Evolutionary conservation across 2,113 vertebrate species (phyloP).

Genomic region (Macaca fascicularis): DNA sequence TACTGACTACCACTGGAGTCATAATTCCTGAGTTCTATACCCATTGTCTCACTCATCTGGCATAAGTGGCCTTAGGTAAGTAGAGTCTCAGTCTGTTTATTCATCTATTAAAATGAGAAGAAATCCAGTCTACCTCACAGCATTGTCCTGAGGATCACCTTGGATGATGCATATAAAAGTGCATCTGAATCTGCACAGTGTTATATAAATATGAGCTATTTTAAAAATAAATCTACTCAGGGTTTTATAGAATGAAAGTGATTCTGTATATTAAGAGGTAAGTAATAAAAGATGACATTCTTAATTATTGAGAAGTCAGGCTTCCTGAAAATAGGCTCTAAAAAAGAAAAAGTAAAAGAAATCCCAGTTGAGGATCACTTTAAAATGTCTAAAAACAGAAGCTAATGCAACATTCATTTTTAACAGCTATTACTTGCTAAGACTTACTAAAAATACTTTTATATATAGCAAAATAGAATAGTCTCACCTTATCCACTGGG

Average conservation of each 20-base stretch:
- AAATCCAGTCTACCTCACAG: neutral
- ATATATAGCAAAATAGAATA: neutral
- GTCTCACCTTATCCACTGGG: too few species aligned
- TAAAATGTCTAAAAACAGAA: neutral
- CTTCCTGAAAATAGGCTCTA: slow-evolving; percentile 30
- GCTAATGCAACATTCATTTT: neutral
- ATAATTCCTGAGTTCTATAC: neutral
- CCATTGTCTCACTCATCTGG: neutral
- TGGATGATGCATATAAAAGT: neutral
- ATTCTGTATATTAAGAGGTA: neutral
- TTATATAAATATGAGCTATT: neutral
- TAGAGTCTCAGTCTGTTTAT: neutral
- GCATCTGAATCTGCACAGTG: neutral
- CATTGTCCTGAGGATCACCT: neutral
- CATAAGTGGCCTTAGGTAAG: neutral
- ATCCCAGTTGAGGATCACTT: neutral
- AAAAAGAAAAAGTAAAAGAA: slow-evolving; percentile 36
- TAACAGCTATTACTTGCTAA: neutral
- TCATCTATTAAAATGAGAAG: neutral
- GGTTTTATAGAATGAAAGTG: slow-evolving; percentile 28
- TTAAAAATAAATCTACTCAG: slow-evolving; percentile 35
- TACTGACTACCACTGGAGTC: neutral
- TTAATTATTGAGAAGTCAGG: slow-evolving; percentile 39
- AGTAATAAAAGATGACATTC: slow-evolving; percentile 43
- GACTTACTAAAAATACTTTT: slow-evolving; percentile 1